Percentiles rank a stretch among this genome's conserved stretches.
Conservation (phyloP, 2,797 vertebrate genomes). For the Anas capensis region DNA sequence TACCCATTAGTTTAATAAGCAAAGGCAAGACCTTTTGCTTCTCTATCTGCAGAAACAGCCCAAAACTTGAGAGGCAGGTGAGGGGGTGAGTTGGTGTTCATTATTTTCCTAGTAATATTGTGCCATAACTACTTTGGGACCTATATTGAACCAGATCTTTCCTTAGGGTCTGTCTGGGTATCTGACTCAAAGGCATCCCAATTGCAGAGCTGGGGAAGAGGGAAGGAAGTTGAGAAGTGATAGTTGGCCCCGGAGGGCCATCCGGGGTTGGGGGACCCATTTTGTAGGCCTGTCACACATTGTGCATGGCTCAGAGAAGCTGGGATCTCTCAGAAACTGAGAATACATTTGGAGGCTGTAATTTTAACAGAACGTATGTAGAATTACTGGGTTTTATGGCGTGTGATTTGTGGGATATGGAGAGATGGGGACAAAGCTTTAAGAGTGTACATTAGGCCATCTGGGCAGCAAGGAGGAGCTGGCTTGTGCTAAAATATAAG, state of each 20-base stretch:
- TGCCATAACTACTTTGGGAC: background rate
- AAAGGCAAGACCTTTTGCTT: background rate
- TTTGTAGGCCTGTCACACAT: rapidly evolving
- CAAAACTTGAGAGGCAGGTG: background rate
- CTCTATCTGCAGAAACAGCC: background rate
- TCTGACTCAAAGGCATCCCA: background rate
- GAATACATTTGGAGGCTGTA: background rate
- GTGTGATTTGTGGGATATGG: constrained; percentile 30
- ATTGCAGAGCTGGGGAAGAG: background rate
- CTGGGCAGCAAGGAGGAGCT: background rate
- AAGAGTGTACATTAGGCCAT: background rate
- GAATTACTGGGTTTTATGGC: background rate
- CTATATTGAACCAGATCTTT: background rate
- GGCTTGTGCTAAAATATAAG: constrained; percentile 10
- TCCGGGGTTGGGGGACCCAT: background rate
- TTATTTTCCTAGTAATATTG: background rate
- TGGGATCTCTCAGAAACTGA: constrained; percentile 10
- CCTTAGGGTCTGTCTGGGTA: background rate
- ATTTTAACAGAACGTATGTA: background rate
- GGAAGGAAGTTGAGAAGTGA: background rate
- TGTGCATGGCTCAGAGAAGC: background rate
- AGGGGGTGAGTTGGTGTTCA: background rate
- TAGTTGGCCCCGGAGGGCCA: background rate
- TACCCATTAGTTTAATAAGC: background rate
- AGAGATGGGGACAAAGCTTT: background rate